A percentile compares a stretch with the other conserved stretches of the same genome.
phyloP scores from a whole-genome alignment of 2,797 vertebrate genomes.

The Chelmon rostratus region DNA sequence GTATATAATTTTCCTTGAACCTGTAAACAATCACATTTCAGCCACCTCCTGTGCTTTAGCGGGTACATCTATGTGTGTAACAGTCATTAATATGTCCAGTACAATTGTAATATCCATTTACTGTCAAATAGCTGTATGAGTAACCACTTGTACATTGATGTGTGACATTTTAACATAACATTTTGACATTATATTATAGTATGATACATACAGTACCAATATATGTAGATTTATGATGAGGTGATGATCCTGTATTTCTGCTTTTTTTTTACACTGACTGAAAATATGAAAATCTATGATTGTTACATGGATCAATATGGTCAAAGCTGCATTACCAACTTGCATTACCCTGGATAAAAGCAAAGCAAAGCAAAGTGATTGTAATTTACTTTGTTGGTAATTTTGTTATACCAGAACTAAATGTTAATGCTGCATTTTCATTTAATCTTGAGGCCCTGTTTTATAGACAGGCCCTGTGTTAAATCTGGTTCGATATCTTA shows the following conservation, averaged over 20 bases:
- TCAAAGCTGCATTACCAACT: not conserved
- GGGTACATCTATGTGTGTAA: too few species aligned
- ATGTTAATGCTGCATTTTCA: not conserved
- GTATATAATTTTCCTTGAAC: conserved; percentile 1
- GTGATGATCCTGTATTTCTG: not conserved
- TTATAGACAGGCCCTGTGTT: not conserved
- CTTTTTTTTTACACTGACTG: not conserved
- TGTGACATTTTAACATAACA: not conserved
- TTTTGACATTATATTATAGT: not conserved
- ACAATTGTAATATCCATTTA: conserved; percentile 1
- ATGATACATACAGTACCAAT: not conserved
- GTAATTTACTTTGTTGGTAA: not conserved
- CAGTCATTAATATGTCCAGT: not conserved
- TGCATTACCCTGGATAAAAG: not conserved
- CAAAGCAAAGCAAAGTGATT: not conserved
- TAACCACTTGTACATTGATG: not conserved
- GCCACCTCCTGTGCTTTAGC: not conserved
- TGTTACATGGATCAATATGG: not conserved
- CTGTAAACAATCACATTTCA: not conserved
- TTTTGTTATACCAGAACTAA: too few species aligned
- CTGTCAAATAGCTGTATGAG: not conserved
- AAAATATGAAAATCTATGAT: too few species aligned
- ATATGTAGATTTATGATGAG: conserved; percentile 1
- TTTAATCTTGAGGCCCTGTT: not conserved
- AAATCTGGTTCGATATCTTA: not conserved